These are phyloP conservation scores for Corythucha ciliata DNA, from an alignment of 2,888 invertebrate genomes.

Conservation along the genomic window DNA sequence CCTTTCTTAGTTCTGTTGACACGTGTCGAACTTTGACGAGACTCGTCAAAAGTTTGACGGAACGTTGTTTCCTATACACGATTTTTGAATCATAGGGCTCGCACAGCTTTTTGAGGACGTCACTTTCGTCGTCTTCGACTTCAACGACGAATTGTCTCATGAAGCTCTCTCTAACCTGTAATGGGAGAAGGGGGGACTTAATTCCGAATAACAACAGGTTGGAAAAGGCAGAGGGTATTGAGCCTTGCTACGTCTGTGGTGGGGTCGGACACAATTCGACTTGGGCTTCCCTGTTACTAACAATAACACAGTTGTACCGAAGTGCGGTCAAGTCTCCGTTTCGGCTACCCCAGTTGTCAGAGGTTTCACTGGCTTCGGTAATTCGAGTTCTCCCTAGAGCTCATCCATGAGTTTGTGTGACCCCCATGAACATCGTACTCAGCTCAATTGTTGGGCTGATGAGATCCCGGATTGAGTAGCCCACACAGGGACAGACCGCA, in stretches of 20 bases:
- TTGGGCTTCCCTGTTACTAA: neutral
- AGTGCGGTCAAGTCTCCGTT: too few species aligned
- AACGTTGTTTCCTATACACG: conserved; percentile 72
- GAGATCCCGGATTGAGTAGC: too few species aligned
- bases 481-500: too few species aligned
- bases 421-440: too few species aligned
- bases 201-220: neutral
- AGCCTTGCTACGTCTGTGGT: neutral
- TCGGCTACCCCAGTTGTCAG: too few species aligned
- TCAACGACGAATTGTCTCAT: conserved; percentile 95
- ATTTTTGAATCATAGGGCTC: conserved; percentile 64
- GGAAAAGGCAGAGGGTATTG: neutral
- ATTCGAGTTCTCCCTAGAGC: too few species aligned
- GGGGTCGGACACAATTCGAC: neutral
- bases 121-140: conserved; percentile 66
- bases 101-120: conserved; percentile 44
- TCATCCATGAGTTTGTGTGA: too few species aligned
- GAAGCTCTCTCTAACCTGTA: conserved; percentile 87
- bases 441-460: too few species aligned
- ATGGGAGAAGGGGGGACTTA: conserved; percentile 26
- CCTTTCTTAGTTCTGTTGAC: conserved; percentile 65
- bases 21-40: conserved; percentile 75
- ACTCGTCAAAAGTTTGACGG: conserved; percentile 68
- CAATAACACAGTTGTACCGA: too few species aligned
- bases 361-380: too few species aligned